Evolutionary conservation across 2,888 invertebrate species (phyloP).

Genomic region (Scaptomyza parva): DNA sequence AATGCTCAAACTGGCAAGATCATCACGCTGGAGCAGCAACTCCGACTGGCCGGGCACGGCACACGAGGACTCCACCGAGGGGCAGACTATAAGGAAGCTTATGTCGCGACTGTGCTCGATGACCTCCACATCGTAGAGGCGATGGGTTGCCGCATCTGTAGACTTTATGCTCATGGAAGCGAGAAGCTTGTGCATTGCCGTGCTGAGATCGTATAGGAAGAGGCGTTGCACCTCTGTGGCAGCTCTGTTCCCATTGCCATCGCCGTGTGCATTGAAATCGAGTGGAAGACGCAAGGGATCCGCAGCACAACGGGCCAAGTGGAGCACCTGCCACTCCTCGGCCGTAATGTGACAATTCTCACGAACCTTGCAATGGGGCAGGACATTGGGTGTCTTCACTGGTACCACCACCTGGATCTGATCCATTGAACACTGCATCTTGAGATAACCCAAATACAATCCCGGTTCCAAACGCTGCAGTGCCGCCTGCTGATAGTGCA

Average conservation of each 20-base stretch:
- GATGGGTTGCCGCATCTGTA: slow-evolving; percentile 90
- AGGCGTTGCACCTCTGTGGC: slow-evolving; percentile 92
- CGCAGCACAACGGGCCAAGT: slow-evolving; percentile 80
- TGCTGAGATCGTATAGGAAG: slow-evolving; percentile 91
- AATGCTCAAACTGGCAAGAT: slow-evolving; percentile 95
- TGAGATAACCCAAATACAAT: slow-evolving; percentile 97
- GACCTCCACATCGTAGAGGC: slow-evolving; percentile 96
- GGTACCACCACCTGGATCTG: slow-evolving; percentile 97
- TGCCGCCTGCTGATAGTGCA: slow-evolving; percentile 89
- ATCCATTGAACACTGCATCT: slow-evolving; percentile 98
- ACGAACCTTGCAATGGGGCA: slow-evolving; percentile 96
- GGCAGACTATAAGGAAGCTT: slow-evolving; percentile 95
- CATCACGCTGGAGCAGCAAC: slow-evolving; percentile 92
- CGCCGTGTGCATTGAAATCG: slow-evolving; percentile 77
- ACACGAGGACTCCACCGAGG: slow-evolving; percentile 96
- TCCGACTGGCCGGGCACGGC: slow-evolving; percentile 95
- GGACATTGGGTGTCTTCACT: slow-evolving; percentile 95
- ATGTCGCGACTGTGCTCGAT: slow-evolving; percentile 96
- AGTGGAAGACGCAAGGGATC: slow-evolving; percentile 69
- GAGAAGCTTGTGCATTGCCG: slow-evolving; percentile 90
- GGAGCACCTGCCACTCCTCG: slow-evolving; percentile 98
- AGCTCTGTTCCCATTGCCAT: slow-evolving; percentile 79
- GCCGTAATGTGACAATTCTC: slow-evolving; percentile 98
- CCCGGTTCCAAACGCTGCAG: slow-evolving; percentile 93
- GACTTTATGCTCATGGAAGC: slow-evolving; percentile 91